Percentiles rank a stretch among this genome's conserved stretches.
Conservation (phyloP, 2,888 invertebrate species). For the Rotaria magnacalcarata region DNA sequence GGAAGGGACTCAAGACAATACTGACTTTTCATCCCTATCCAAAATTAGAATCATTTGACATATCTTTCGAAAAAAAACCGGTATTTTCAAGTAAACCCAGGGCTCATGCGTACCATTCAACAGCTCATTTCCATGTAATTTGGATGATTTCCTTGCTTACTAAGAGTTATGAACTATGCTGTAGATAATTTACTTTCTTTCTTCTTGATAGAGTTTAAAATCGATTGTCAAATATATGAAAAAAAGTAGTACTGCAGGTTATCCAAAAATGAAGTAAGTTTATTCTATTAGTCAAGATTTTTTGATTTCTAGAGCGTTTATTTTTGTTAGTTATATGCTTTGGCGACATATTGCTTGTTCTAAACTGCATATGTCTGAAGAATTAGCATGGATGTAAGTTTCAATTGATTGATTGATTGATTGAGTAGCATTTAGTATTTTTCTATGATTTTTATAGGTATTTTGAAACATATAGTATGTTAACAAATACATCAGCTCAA, state of each 20-base stretch:
- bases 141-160: too few relatives aligned
- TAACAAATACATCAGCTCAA: not conserved
- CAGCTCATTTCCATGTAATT: too few relatives aligned
- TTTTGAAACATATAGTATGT: constrained; percentile 33
- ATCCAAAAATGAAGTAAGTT: constrained; percentile 55
- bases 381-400: constrained; percentile 59
- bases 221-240: constrained; percentile 59
- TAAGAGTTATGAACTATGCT: too few relatives aligned
- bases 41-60: too few relatives aligned
- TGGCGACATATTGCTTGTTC: constrained; percentile 60
- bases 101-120: too few relatives aligned
- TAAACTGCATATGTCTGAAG: constrained; percentile 58
- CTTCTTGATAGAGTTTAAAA: constrained; percentile 54
- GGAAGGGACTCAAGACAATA: too few relatives aligned
- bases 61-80: too few relatives aligned
- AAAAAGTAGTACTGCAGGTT: constrained; percentile 56
- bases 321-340: constrained; percentile 55
- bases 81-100: too few relatives aligned
- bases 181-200: too few relatives aligned
- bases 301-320: constrained; percentile 9
- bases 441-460: constrained; percentile 27
- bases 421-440: too few relatives aligned
- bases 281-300: not conserved
- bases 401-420: not conserved
- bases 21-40: too few relatives aligned